These are phyloP conservation scores for Hycleus phaleratus DNA, from an alignment of 1,140 invertebrate species.

Conservation along the genomic window DNA sequence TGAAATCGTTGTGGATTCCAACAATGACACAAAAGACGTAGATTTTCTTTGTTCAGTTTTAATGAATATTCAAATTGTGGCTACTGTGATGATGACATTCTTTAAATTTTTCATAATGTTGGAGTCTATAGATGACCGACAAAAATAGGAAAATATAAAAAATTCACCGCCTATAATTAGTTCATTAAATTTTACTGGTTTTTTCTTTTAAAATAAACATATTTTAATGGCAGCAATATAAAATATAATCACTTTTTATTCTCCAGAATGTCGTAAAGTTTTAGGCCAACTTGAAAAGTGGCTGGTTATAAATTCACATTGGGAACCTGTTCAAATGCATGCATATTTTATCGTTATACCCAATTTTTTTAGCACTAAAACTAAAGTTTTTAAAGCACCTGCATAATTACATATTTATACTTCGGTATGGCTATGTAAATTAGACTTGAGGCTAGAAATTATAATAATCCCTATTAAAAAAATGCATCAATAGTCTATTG, in stretches of 20 bases:
- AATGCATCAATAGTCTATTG: too few relatives aligned
- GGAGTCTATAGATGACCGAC: neutral
- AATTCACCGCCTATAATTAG: neutral
- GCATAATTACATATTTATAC: slow-evolving; percentile 13
- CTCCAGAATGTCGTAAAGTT: slow-evolving; percentile 7
- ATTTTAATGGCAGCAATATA: neutral
- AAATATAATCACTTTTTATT: slow-evolving; percentile 9
- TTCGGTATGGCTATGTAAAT: slow-evolving; percentile 3
- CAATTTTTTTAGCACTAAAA: neutral
- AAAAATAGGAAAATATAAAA: neutral
- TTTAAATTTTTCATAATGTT: slow-evolving; percentile 2
- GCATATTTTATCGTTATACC: slow-evolving; percentile 4
- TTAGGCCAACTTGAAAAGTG: slow-evolving; percentile 7
- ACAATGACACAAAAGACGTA: slow-evolving; percentile 6
- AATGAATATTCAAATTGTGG: slow-evolving; percentile 11
- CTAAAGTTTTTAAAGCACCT: slow-evolving; percentile 3
- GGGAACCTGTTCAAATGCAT: slow-evolving; percentile 11
- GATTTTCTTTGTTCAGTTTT: slow-evolving; percentile 9
- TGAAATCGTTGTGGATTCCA: slow-evolving; percentile 6
- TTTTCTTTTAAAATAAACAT: neutral
- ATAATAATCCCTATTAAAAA: too few relatives aligned
- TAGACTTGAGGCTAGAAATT: neutral
- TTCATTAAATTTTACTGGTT: slow-evolving; percentile 5
- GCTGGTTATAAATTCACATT: slow-evolving; percentile 9
- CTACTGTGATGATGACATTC: slow-evolving; percentile 2